Conservation (phyloP, 2,888 invertebrate genomes). For the Ormia ochracea region DNA sequence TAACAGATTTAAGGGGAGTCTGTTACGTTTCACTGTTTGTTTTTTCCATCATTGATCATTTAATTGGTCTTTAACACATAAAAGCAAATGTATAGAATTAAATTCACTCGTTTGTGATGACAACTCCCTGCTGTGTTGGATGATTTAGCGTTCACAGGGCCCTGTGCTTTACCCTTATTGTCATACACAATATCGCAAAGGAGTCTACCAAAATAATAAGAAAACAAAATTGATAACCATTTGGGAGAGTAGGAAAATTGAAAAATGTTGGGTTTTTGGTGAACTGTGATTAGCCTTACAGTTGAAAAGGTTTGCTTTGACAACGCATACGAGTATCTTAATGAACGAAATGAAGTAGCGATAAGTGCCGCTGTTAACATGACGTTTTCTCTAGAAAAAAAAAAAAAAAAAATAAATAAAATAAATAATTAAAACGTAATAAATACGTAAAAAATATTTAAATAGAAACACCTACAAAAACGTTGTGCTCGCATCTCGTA, state of each 20-base stretch:
- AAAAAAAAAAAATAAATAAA: background rate
- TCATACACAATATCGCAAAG: background rate
- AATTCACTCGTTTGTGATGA: conserved; percentile 28
- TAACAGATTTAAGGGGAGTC: conserved; percentile 3
- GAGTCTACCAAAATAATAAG: background rate
- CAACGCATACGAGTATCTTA: background rate
- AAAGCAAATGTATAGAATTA: background rate
- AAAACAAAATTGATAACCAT: background rate
- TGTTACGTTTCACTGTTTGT: conserved; percentile 6
- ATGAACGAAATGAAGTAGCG: background rate
- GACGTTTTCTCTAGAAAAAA: background rate
- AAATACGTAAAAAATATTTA: conserved; percentile 34
- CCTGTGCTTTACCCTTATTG: conserved; percentile 10
- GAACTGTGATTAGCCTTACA: conserved; percentile 9
- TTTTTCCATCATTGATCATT: conserved; percentile 51
- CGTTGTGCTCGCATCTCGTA: background rate
- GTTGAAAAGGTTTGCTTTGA: background rate
- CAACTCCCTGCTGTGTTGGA: conserved; percentile 54
- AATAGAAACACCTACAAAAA: conserved; percentile 36
- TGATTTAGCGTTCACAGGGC: background rate
- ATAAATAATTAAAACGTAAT: background rate
- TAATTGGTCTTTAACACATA: conserved; percentile 53
- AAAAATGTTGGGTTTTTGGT: background rate
- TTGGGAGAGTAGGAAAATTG: background rate
- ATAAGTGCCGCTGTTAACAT: conserved; percentile 23